Conservation (phyloP, 2,888 invertebrate species). For the Amiota minor region DNA sequence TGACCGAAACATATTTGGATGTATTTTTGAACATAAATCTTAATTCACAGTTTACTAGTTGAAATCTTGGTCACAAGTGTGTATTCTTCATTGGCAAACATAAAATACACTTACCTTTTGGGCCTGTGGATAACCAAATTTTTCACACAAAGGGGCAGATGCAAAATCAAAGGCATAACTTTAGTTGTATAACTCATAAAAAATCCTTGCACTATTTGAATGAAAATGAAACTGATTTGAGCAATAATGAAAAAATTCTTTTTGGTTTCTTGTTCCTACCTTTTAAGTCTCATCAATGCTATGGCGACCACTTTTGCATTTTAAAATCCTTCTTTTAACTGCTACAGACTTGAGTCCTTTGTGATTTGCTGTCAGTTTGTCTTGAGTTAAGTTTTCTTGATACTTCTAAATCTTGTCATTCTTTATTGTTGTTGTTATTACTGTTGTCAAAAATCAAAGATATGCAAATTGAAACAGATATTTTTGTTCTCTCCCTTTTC, state of each 20-base stretch:
- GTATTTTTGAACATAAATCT: neutral
- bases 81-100: neutral
- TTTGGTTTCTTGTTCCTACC: neutral
- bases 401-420: neutral
- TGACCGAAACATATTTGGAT: constrained; percentile 2
- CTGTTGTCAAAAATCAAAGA: constrained; percentile 58
- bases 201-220: constrained; percentile 67
- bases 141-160: neutral
- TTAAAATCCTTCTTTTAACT: neutral
- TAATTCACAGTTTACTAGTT: neutral
- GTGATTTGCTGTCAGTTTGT: constrained; percentile 25
- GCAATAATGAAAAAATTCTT: neutral
- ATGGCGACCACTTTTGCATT: neutral
- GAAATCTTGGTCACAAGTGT: constrained; percentile 5
- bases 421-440: neutral
- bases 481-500: constrained; percentile 37
- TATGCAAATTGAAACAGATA: constrained; percentile 68
- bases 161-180: neutral
- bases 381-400: neutral
- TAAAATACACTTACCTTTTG: constrained; percentile 22
- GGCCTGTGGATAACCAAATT: constrained; percentile 13
- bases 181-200: constrained; percentile 60
- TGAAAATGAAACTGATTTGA: constrained; percentile 42
- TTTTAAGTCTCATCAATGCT: too few species aligned
- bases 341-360: constrained; percentile 16